Evolutionary conservation across 2,888 invertebrate genomes (phyloP).

Genomic region (Megamerina dolium): DNA sequence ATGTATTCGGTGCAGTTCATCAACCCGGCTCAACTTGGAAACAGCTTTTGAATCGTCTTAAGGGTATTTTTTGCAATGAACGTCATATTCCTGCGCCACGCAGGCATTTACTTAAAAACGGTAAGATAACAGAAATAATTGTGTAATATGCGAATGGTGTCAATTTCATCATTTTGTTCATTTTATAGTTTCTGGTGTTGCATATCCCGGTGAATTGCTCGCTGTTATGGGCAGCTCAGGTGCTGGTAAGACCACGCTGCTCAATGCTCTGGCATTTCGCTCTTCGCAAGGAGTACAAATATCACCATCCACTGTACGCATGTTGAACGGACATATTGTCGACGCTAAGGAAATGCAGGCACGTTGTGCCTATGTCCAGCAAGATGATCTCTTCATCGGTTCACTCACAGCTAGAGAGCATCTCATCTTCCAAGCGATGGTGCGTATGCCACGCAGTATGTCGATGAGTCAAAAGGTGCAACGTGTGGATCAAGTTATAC

Average conservation of each 20-base stretch:
- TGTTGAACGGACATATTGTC: slow-evolving; percentile 72
- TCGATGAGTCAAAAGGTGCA: slow-evolving; percentile 67
- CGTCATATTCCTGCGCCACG: slow-evolving; percentile 49
- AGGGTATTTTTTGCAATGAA: slow-evolving; percentile 44
- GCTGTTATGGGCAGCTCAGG: slow-evolving; percentile 88
- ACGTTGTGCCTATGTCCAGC: slow-evolving; percentile 86
- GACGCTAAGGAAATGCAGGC: slow-evolving; percentile 66
- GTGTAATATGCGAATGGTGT: slow-evolving; percentile 1
- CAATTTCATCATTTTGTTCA: not conserved
- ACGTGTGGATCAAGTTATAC: slow-evolving; percentile 80
- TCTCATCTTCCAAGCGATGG: slow-evolving; percentile 80
- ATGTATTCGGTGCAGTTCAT: slow-evolving; percentile 64
- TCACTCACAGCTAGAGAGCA: slow-evolving; percentile 86
- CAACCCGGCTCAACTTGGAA: slow-evolving; percentile 46
- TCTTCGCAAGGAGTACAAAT: slow-evolving; percentile 65
- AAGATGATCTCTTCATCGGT: slow-evolving; percentile 88
- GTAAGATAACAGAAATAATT: slow-evolving; percentile 49
- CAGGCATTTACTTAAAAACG: slow-evolving; percentile 70
- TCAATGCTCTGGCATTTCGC: slow-evolving; percentile 82
- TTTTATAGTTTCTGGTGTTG: slow-evolving; percentile 67
- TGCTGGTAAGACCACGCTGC: slow-evolving; percentile 89
- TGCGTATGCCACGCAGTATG: slow-evolving; percentile 76
- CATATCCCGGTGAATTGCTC: slow-evolving; percentile 77
- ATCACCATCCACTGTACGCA: slow-evolving; percentile 52
- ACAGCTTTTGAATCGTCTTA: slow-evolving; percentile 52